Evolutionary conservation across 2,888 invertebrate genomes (phyloP), one percentile per base, ranked within the genome.

Genomic region (Clistopyga incitator): DNA sequence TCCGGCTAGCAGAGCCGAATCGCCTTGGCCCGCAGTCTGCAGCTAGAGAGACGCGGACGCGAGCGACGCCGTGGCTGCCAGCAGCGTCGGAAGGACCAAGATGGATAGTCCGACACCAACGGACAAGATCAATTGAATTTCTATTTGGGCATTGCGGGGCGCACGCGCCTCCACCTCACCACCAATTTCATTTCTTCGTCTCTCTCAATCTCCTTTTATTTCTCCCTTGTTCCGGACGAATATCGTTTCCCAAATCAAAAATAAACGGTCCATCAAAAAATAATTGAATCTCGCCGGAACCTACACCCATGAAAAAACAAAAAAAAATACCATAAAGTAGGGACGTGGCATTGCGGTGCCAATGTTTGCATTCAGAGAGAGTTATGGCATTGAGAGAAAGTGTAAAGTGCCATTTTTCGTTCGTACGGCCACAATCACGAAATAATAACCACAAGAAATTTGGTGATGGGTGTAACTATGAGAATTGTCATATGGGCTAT

Each of bases 91-190:
- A 91, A 92, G 90, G 89, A 91, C 81, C 88, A 94, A 94, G 94
- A 94, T 93, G 93, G 93, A 94, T 94, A 91, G 93, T 92, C 93
- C 92, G 90, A 92, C 93, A 93, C 92, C 93, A 90, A 93, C 92
- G 93, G 94, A 94, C 94, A 93, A 94, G 94, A 94, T 94, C 94
- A 94, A 94, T 94, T 94, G 94, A 94, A 94, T 94, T 94, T 94
- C 94, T 94, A 94, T 94, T 94, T 94, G 92, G 92, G 92, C 92
- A 91, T 90, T 89, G 88, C 88, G 87, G 88, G 87, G 87, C 84
- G 84, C 87, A 86, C 84, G 85, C 87, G 85, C 82, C 78, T 75
- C 65, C 82, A 50, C 52, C 67, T 56, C 47, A 81, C 54, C 72
- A 38, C 64, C 56, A 77, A 81, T 77, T 82, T 68, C 72, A 54